Percentiles rank a stretch among this genome's conserved stretches.
Evolutionary conservation across 2,113 vertebrate species (phyloP).

Genomic region (Grammomys dolichurus): DNA sequence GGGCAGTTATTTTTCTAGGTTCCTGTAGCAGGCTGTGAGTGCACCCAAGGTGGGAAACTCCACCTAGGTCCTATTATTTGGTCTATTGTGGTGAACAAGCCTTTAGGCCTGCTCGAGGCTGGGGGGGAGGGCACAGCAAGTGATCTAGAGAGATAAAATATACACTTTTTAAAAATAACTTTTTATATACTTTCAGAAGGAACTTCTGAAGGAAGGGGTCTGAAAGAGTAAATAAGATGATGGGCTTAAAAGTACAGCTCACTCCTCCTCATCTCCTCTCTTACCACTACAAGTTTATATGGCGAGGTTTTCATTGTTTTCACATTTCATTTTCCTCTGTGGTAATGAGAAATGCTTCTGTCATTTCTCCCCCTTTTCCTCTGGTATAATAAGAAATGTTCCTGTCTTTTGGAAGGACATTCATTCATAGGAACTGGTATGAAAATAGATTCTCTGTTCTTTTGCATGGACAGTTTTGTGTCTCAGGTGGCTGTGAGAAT

Average conservation of each 20-base stretch:
- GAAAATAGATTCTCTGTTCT: conserved; percentile 20
- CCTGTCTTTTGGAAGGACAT: not conserved
- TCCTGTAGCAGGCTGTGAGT: too few relatives aligned
- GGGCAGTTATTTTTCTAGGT: too few relatives aligned
- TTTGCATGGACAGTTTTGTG: not conserved
- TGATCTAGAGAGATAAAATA: conserved; percentile 1
- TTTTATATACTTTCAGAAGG: not conserved
- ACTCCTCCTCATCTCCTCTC: not conserved
- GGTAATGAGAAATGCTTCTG: not conserved
- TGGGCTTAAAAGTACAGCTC: not conserved
- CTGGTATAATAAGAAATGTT: not conserved
- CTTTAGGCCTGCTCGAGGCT: too few relatives aligned
- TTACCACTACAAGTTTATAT: not conserved
- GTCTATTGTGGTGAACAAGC: too few relatives aligned
- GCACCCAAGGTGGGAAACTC: too few relatives aligned
- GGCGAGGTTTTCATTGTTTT: conserved; percentile 2
- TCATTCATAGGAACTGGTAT: conserved; percentile 27
- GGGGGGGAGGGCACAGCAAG: not conserved
- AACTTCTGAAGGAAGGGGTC: not conserved
- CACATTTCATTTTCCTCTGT: not conserved
- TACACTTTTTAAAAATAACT: not conserved
- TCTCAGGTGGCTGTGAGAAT: not conserved
- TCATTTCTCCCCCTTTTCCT: not conserved
- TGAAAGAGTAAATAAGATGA: not conserved
- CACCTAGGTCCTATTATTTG: too few relatives aligned